Percentiles rank a stretch among this genome's conserved stretches.
Conservation (phyloP, 2,888 invertebrate species). For the Pseudococcus jackbeardsleyi region DNA sequence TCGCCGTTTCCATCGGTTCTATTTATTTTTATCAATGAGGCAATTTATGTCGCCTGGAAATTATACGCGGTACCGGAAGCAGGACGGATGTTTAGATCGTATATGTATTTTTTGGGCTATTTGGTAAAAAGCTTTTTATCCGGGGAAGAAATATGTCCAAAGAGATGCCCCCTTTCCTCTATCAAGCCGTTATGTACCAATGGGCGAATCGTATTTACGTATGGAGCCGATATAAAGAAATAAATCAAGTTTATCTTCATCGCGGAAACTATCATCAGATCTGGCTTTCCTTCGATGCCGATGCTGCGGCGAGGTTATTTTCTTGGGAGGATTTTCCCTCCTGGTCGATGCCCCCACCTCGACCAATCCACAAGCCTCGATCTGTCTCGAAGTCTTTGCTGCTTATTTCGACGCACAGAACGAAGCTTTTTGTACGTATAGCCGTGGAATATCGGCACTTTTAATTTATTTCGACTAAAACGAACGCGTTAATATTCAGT, state of each 20-base stretch:
- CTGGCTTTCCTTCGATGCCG: slow-evolving; percentile 38
- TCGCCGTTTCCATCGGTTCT: background rate
- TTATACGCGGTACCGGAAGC: slow-evolving; percentile 5
- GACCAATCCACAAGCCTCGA: background rate
- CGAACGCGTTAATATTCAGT: slow-evolving; percentile 57
- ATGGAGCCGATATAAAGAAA: slow-evolving; percentile 58
- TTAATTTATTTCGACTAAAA: slow-evolving; percentile 61
- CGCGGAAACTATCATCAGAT: slow-evolving; percentile 64
- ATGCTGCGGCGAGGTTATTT: slow-evolving; percentile 4
- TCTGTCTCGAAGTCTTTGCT: background rate
- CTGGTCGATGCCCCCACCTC: background rate
- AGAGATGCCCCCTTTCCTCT: background rate
- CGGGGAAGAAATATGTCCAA: slow-evolving; percentile 12
- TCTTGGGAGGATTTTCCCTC: background rate
- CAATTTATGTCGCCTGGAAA: background rate
- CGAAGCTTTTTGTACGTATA: background rate
- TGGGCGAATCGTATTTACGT: background rate
- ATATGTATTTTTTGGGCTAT: background rate
- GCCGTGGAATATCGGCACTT: slow-evolving; percentile 59
- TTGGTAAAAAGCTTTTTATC: slow-evolving; percentile 37
- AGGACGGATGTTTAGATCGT: slow-evolving; percentile 19
- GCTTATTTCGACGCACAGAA: too few relatives aligned
- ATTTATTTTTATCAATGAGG: slow-evolving; percentile 21
- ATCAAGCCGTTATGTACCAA: background rate
- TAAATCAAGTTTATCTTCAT: slow-evolving; percentile 64